Evolutionary conservation across 2,113 vertebrate species (phyloP), one percentile per base, ranked within the genome.

Genomic region (Taxidea taxus): DNA sequence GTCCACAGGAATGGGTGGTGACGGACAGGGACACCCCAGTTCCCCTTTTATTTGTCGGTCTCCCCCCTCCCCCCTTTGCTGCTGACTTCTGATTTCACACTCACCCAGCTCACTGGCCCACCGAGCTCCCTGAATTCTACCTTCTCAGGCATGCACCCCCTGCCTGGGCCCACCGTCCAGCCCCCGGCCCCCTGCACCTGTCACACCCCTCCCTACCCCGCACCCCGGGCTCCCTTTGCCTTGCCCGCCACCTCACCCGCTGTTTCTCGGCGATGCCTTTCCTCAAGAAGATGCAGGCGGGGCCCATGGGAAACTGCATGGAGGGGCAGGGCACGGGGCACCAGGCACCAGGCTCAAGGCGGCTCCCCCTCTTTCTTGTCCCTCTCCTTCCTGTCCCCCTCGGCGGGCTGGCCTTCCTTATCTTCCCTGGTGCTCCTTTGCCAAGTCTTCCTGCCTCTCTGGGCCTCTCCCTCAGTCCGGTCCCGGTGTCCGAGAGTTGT

Each of bases 251-350:
- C 39, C 99, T 99, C 96, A 99, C 99, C 95, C 98, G 98, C 54
- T 99, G 99, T 92, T 99, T 99, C 74, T 99, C 99, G 18, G 99
- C 99, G 84, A 99, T 99, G 97, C 99, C 99, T 95, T 99, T 98
- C 47, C 99, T 98, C 97, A 99, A 68, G 98, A 99, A 99, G 97
- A 99, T 99, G 97, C 99, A 99, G 4, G 99, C 99, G 13, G 99
- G 99, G 25, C 99, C 99, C 34, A 98, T 90, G 62, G 99, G 98
- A 78, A 99, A 98, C 97, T 99, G 99, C 99, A 99, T 99, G 80
- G 97, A 80, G 77, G 39, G 37, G 44, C 37, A 34, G 60, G 68
- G 66, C 12, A 4, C 42, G 62, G 75, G 23, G 90, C 31, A 10
- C 72, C 39, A 1, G 72, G n/a, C 47, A 56, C 82, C 31, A 9